Conservation (phyloP, 1,140 invertebrate species). For the Neodiprion pinetum region DNA sequence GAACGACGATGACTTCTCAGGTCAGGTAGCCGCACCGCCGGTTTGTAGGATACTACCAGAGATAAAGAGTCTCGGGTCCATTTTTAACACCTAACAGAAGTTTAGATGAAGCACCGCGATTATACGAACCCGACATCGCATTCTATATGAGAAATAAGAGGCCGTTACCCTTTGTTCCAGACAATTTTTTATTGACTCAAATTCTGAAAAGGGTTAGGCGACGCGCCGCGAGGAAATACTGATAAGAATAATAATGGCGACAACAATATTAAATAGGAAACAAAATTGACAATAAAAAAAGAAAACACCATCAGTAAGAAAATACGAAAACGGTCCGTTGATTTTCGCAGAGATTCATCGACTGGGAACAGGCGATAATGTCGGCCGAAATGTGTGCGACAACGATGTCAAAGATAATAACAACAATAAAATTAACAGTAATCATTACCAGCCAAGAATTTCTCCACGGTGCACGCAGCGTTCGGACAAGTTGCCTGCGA, state of each 20-base stretch:
- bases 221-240: background rate
- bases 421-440: too few species aligned
- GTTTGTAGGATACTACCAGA: conserved; percentile 36
- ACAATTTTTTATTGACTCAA: conserved; percentile 56
- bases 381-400: too few species aligned
- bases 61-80: conserved; percentile 42
- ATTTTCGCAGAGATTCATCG: too few species aligned
- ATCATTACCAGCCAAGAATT: too few species aligned
- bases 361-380: too few species aligned
- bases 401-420: background rate
- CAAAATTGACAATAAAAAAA: background rate
- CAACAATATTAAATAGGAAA: background rate
- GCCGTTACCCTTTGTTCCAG: conserved; percentile 49
- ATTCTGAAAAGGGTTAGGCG: conserved; percentile 39
- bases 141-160: conserved; percentile 53
- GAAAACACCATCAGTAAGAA: too few species aligned
- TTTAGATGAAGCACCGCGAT: conserved; percentile 50
- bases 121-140: conserved; percentile 45
- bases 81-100: conserved; percentile 58
- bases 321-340: too few species aligned
- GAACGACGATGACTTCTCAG: background rate
- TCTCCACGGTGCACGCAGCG: background rate
- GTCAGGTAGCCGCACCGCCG: conserved; percentile 22
- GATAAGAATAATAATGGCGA: background rate
- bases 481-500: too few species aligned